These are phyloP conservation scores for Bembecia ichneumoniformis DNA, from an alignment of 2,888 invertebrate genomes.

Conservation along the genomic window DNA sequence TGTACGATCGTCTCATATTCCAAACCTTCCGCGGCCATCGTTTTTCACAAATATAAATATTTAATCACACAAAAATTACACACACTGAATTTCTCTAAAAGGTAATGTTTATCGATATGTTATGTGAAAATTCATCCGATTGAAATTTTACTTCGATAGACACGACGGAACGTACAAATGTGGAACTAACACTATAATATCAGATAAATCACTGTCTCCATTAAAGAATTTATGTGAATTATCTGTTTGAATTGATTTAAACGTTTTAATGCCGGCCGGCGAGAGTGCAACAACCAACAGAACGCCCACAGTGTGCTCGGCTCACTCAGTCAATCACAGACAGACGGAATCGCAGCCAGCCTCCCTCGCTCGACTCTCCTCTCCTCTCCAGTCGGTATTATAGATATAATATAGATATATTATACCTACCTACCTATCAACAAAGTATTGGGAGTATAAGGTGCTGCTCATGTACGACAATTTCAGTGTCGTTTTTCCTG, in stretches of 20 bases:
- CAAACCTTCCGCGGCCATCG: conserved; percentile 73
- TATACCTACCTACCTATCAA: neutral
- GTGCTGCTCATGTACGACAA: conserved; percentile 32
- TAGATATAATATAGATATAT: too few species aligned
- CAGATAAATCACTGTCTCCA: conserved; percentile 51
- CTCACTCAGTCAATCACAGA: too few species aligned
- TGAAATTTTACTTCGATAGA: conserved; percentile 12
- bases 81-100: conserved; percentile 22
- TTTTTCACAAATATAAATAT: conserved; percentile 39
- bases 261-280: conserved; percentile 49
- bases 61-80: conserved; percentile 45
- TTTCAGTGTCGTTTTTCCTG: conserved; percentile 9
- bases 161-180: conserved; percentile 25
- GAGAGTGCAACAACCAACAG: conserved; percentile 47
- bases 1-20: conserved; percentile 77
- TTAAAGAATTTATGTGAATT: conserved; percentile 41
- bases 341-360: conserved; percentile 20
- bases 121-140: conserved; percentile 30
- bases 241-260: conserved; percentile 35
- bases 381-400: neutral
- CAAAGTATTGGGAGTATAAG: conserved; percentile 15
- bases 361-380: conserved; percentile 34
- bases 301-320: conserved; percentile 40
- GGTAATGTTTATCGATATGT: conserved; percentile 29
- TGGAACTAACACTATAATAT: conserved; percentile 37